Evolutionary conservation across 1,140 invertebrate genomes (phyloP), one percentile per base, ranked within the genome.

Genomic region (Lepidotrigona ventralis): DNA sequence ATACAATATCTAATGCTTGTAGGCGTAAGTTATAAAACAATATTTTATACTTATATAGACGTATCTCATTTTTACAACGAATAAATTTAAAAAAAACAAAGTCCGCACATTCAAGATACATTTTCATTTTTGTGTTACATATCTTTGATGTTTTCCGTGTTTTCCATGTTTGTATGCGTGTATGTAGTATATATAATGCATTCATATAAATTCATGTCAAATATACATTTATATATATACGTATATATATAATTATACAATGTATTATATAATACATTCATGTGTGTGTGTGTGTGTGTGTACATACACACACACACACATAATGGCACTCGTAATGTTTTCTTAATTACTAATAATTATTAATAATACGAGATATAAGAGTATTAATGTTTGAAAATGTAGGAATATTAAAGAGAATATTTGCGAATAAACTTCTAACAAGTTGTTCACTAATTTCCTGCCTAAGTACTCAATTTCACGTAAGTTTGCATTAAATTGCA

Each of bases 331-430:
- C 74, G 81, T 77, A 82, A 82, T 82, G 81, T 78, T 82, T 82
- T 76, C 69, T 82, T 77, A 82, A 82, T 78, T 54, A 77, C 53
- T 82, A 82, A 68, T 82, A 76, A 82, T 82, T 82, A 82, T 77
- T 78, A 82, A 82, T 82, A 82, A 82, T 82, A 82, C 74, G 56
- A 82, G 46, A 82, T 82, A 77, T 77, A 82, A 82, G 80, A 82
- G 73, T 82, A 82, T 82, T 82, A 77, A 82, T 82, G 81, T 82
- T 82, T 82, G 64, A 82, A 78, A 82, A 82, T 82, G 81, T 82
- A 82, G 74, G 74, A 82, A 82, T 82, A 82, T 82, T 82, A 82
- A 82, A 82, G 74, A 82, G 81, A 82, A 82, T 82, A 82, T 82
- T 82, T 82, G 81, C 81, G 81, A 82, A 77, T 82, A 82, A 78